Conservation (phyloP, 2,113 vertebrate genomes). For the Hyperopisus bebe region DNA sequence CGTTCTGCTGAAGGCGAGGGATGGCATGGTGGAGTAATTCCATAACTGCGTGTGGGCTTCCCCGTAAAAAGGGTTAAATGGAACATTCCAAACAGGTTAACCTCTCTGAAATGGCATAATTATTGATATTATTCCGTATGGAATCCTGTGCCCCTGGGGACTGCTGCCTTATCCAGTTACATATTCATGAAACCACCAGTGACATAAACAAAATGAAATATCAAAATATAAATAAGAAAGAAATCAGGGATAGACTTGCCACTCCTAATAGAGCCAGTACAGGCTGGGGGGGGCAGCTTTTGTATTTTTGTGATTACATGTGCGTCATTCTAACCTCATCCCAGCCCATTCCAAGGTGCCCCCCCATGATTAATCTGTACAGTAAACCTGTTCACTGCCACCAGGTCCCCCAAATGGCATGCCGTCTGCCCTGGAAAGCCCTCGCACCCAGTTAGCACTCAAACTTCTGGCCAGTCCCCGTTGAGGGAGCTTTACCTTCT, state of each 20-base stretch:
- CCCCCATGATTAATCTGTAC: background rate
- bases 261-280: background rate
- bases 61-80: background rate
- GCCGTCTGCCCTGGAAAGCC: background rate
- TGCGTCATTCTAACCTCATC: background rate
- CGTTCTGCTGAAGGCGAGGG: background rate
- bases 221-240: background rate
- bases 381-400: background rate
- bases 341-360: too few relatives aligned
- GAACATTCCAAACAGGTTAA: background rate
- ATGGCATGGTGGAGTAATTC: background rate
- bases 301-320: background rate
- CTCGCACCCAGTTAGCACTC: background rate
- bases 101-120: background rate
- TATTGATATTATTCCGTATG: background rate
- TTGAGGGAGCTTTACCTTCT: background rate
- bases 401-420: background rate
- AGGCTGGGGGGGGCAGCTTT: background rate
- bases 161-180: background rate
- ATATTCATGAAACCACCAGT: background rate
- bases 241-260: background rate
- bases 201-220: background rate
- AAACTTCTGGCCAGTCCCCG: background rate
- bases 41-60: background rate
- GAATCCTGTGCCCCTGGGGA: background rate